Conservation (phyloP, 1,140 invertebrate genomes). For the Macrobrachium rosenbergii region DNA sequence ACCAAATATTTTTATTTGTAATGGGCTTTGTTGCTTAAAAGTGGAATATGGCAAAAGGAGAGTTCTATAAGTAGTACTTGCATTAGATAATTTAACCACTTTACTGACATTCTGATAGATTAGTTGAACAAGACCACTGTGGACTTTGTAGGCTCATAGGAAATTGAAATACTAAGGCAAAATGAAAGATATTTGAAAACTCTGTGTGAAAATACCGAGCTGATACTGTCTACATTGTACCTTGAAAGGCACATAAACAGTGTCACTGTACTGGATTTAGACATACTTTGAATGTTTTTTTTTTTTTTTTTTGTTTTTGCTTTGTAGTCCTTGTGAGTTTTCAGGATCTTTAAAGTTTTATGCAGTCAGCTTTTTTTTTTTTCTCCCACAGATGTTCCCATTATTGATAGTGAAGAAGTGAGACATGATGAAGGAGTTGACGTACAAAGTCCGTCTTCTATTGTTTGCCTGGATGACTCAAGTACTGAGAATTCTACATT, state of each 20-base stretch:
- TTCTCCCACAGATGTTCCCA: not conserved
- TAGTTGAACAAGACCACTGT: no score
- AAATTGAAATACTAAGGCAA: not conserved
- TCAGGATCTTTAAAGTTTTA: not conserved
- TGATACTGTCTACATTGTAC: no score
- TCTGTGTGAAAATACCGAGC: not conserved
- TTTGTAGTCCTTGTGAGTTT: not conserved
- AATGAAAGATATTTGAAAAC: not conserved
- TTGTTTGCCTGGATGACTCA: not conserved
- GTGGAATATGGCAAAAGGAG: no score
- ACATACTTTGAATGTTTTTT: not conserved
- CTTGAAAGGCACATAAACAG: no score
- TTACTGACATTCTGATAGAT: no score
- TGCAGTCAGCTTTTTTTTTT: not conserved
- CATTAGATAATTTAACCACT: no score
- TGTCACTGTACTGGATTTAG: no score
- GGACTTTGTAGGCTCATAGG: no score
- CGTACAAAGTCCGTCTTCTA: no score
- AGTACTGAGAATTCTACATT: not conserved
- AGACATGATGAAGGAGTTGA: not conserved
- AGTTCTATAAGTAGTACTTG: no score
- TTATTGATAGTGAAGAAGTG: conserved; percentile 8
- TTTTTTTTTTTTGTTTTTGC: not conserved
- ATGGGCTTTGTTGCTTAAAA: no score
- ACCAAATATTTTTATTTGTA: no score